Conservation (phyloP, 2,888 invertebrate species). For the Auanema freiburgensis region DNA sequence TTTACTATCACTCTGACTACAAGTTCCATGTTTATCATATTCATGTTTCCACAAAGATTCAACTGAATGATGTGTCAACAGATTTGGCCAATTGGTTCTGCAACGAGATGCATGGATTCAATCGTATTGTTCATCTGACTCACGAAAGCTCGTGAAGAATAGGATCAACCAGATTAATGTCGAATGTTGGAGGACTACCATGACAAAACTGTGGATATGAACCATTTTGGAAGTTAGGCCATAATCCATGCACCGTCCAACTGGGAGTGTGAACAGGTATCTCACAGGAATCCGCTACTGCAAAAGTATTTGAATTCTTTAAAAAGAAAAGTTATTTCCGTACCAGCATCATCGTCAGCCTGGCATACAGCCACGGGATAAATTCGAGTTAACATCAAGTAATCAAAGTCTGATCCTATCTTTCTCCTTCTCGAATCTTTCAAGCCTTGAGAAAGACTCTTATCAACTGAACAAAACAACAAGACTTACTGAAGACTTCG, state of each 20-base stretch:
- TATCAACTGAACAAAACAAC: too few species aligned
- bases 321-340: too few species aligned
- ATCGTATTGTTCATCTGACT: slow-evolving; percentile 7
- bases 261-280: slow-evolving; percentile 32
- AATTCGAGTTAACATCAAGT: slow-evolving; percentile 41
- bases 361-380: slow-evolving; percentile 44
- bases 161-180: slow-evolving; percentile 26
- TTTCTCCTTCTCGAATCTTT: too few species aligned
- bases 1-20: slow-evolving; percentile 29
- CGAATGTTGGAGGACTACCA: slow-evolving; percentile 32
- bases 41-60: slow-evolving; percentile 49
- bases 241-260: slow-evolving; percentile 48
- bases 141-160: slow-evolving; percentile 28
- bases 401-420: slow-evolving; percentile 27
- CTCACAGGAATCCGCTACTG: slow-evolving; percentile 42
- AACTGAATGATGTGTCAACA: slow-evolving; percentile 29
- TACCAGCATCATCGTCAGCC: slow-evolving; percentile 40
- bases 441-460: too few species aligned
- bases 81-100: slow-evolving; percentile 41
- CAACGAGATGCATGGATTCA: background rate
- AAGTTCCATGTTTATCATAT: slow-evolving; percentile 50
- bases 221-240: slow-evolving; percentile 43
- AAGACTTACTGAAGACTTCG: too few species aligned
- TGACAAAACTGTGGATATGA: slow-evolving; percentile 40
- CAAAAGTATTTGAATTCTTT: slow-evolving; percentile 4